phyloP scores from a whole-genome alignment of 2,888 invertebrate species.

The Drosophila vallismaia region DNA sequence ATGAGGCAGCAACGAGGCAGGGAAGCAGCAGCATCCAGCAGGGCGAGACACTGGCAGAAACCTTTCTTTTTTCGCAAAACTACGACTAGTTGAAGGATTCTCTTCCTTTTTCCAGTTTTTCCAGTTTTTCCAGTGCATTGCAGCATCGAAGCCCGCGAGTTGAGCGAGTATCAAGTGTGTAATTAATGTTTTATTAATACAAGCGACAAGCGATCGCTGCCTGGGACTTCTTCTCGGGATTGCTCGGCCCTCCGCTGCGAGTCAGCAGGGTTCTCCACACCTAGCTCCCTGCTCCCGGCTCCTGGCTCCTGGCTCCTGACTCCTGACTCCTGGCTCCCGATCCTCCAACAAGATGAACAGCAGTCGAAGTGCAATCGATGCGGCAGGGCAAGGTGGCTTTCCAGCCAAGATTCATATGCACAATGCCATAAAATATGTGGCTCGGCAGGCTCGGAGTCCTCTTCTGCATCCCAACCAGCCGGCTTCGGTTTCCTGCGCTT shows the following conservation, averaged over 20 bases:
- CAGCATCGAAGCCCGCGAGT: conserved; percentile 18
- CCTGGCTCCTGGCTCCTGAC: no score
- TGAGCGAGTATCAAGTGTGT: conserved; percentile 74
- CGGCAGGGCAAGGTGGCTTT: conserved; percentile 37
- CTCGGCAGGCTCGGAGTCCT: conserved; percentile 17
- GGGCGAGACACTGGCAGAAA: conserved; percentile 1
- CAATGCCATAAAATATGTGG: conserved; percentile 78
- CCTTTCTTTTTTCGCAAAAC: background rate
- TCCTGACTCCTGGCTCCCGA: background rate
- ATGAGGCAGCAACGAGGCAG: background rate
- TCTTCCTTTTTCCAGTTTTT: no score
- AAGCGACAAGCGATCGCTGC: conserved; percentile 82
- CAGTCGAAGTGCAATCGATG: conserved; percentile 83
- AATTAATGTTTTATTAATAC: conserved; percentile 84
- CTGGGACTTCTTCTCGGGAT: conserved; percentile 32
- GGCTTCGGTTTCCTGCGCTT: conserved; percentile 73
- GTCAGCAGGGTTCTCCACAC: conserved; percentile 34
- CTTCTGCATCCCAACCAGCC: conserved; percentile 34
- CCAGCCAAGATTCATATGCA: conserved; percentile 70
- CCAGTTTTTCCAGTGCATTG: background rate
- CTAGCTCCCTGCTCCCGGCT: background rate
- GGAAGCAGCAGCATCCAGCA: conserved; percentile 1
- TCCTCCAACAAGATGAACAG: conserved; percentile 79
- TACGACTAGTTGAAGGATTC: no score
- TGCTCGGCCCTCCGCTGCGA: conserved; percentile 34